Percentiles rank a stretch among this genome's conserved stretches.
Evolutionary conservation across 1,140 invertebrate genomes (phyloP).

Genomic region (Drosophila watanabei): DNA sequence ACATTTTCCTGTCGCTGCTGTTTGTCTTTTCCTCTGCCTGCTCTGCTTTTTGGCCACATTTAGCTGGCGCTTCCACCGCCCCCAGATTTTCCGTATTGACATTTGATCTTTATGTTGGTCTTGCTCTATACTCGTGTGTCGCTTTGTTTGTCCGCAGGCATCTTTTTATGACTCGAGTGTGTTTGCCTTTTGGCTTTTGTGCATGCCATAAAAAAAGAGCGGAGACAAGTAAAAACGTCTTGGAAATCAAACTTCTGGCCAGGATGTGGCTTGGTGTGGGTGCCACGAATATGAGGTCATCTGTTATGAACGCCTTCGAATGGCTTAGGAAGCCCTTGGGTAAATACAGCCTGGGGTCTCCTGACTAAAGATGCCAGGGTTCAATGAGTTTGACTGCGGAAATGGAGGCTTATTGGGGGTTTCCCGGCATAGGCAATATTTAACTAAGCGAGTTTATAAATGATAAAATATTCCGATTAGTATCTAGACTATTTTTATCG

Average conservation of each 20-base stretch:
- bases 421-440: neutral
- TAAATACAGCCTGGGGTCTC: constrained; percentile 52
- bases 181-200: constrained; percentile 81
- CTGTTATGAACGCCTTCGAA: constrained; percentile 71
- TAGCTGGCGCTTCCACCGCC: constrained; percentile 34
- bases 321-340: constrained; percentile 66
- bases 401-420: constrained; percentile 24
- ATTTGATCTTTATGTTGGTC: constrained; percentile 82
- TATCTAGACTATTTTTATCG: neutral
- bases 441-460: neutral
- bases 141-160: constrained; percentile 82
- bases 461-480: neutral
- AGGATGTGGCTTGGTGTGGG: neutral
- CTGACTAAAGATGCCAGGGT: constrained; percentile 24
- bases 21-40: constrained; percentile 59
- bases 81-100: constrained; percentile 60
- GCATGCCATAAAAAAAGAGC: constrained; percentile 68
- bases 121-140: constrained; percentile 62
- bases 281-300: constrained; percentile 78
- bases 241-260: constrained; percentile 66
- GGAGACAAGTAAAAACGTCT: constrained; percentile 55
- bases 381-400: constrained; percentile 40
- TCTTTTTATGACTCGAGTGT: constrained; percentile 83
- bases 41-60: constrained; percentile 75
- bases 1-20: constrained; percentile 71